Conservation (phyloP, 2,888 invertebrate species). For the Cartodere bifasciata region DNA sequence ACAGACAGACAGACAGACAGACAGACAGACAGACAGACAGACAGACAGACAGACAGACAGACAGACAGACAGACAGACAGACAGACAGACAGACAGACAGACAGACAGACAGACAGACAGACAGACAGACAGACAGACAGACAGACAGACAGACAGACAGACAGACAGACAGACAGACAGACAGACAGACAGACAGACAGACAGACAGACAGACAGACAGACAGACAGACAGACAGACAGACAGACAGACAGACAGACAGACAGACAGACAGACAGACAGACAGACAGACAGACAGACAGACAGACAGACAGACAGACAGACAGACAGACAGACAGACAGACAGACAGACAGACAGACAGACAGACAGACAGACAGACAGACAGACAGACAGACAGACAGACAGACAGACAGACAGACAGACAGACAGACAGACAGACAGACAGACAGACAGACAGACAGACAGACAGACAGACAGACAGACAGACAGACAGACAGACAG, state of each 20-base stretch:
- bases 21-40: too few species aligned
- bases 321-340: conserved; percentile 2
- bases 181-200: conserved; percentile 2
- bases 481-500: conserved; percentile 2
- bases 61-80: conserved; percentile 2
- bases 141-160: conserved; percentile 2
- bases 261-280: conserved; percentile 2
- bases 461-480: conserved; percentile 2
- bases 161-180: conserved; percentile 2
- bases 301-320: conserved; percentile 2
- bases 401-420: conserved; percentile 2
- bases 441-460: conserved; percentile 2
- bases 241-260: conserved; percentile 2
- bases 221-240: conserved; percentile 2
- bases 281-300: conserved; percentile 2
- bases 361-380: conserved; percentile 2
- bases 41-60: conserved; percentile 1
- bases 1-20: too few species aligned
- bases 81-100: conserved; percentile 2
- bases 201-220: conserved; percentile 2
- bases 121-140: conserved; percentile 2
- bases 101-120: conserved; percentile 2
- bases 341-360: conserved; percentile 2
- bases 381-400: conserved; percentile 2
- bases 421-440: conserved; percentile 2